A percentile compares a stretch with the other conserved stretches of the same genome.
Evolutionary conservation across 2,113 vertebrate genomes (phyloP).

Genomic region (Oryzias melastigma): DNA sequence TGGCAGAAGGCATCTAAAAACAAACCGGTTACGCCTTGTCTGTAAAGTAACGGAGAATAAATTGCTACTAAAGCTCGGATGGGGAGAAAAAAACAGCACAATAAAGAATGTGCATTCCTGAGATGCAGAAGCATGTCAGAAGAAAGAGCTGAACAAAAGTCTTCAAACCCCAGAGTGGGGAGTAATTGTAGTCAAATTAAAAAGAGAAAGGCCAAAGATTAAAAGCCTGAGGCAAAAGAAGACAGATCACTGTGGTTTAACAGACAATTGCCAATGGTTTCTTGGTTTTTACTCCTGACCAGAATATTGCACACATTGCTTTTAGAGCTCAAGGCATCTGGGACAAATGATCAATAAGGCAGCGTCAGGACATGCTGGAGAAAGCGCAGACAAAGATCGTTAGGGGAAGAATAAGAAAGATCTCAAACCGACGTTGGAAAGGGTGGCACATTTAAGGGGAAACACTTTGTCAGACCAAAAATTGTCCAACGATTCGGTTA

Average conservation of each 20-base stretch:
- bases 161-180: conserved; percentile 7
- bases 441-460: conserved; percentile 22
- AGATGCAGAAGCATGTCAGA: neutral
- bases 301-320: conserved; percentile 43
- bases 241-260: conserved; percentile 27
- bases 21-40: conserved; percentile 37
- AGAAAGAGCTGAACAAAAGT: neutral
- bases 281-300: conserved; percentile 8
- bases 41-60: conserved; percentile 17
- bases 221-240: neutral
- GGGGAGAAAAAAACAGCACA: conserved; percentile 1
- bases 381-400: neutral
- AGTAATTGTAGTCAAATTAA: conserved; percentile 13
- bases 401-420: conserved; percentile 11
- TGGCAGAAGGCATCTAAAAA: conserved; percentile 21
- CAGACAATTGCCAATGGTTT: conserved; percentile 22
- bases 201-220: conserved; percentile 5
- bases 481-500: conserved; percentile 28
- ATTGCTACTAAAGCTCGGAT: conserved; percentile 28
- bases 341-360: conserved; percentile 40
- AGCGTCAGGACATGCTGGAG: neutral
- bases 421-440: conserved; percentile 8
- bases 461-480: conserved; percentile 28
- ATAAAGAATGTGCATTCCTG: conserved; percentile 10
- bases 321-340: conserved; percentile 10